Conservation (phyloP, 2,797 vertebrate genomes). For the Trichosurus vulpecula region DNA sequence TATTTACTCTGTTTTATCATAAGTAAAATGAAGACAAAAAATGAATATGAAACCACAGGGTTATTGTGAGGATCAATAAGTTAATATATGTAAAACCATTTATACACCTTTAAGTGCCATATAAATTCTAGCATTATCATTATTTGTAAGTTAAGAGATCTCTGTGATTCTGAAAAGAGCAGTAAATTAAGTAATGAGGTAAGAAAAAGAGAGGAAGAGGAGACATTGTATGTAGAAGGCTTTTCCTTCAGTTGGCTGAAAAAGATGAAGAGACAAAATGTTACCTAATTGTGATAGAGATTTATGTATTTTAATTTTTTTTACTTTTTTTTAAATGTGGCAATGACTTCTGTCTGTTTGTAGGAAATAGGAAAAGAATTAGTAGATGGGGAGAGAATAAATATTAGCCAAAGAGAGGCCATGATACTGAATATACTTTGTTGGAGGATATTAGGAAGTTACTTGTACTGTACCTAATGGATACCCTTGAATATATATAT, state of each 20-base stretch:
- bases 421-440: background rate
- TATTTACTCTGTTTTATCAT: too few relatives aligned
- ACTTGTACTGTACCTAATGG: background rate
- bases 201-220: background rate
- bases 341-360: background rate
- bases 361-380: background rate
- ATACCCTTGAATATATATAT: background rate
- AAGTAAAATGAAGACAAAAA: too few relatives aligned
- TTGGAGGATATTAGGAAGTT: background rate
- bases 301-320: too few relatives aligned
- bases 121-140: too few relatives aligned
- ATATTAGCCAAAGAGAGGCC: background rate
- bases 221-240: background rate
- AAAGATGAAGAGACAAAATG: background rate
- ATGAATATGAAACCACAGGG: too few relatives aligned
- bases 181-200: background rate
- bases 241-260: fast-evolving
- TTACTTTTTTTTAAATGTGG: background rate
- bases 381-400: background rate
- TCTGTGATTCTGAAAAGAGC: background rate
- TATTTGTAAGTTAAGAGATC: background rate
- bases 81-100: too few relatives aligned
- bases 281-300: background rate
- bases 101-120: too few relatives aligned
- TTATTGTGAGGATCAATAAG: too few relatives aligned